These are phyloP conservation scores for Otus sunia DNA, from an alignment of 2,113 vertebrate genomes.

Conservation along the genomic window DNA sequence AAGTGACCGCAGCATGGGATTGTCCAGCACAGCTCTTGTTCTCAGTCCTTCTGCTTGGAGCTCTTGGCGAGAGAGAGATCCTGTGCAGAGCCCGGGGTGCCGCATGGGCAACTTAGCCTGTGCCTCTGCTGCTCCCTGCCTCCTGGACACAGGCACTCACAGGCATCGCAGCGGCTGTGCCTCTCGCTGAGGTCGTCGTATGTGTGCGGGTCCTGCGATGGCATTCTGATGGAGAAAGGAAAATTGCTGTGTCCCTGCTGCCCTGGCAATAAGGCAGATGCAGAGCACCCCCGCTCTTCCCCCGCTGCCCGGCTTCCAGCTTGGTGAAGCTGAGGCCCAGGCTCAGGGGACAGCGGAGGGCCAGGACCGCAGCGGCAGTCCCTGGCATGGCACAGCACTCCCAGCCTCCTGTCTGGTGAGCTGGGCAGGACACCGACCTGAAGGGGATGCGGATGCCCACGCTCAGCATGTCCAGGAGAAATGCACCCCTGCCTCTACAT, in stretches of 20 bases:
- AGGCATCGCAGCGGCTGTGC: background rate
- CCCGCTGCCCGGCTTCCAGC: rapidly evolving
- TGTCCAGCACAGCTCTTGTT: too few relatives aligned
- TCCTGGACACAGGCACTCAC: background rate
- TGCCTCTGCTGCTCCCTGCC: background rate
- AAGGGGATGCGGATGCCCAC: background rate
- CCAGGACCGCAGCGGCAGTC: background rate
- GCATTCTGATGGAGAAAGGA: background rate
- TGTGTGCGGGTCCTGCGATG: rapidly evolving
- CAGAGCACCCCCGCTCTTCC: rapidly evolving
- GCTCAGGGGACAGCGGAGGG: rapidly evolving
- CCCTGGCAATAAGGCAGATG: background rate
- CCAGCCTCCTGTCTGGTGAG: background rate
- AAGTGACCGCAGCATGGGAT: too few relatives aligned
- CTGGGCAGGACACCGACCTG: background rate
- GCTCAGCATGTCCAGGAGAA: background rate
- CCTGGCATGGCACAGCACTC: background rate
- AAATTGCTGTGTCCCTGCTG: too few relatives aligned
- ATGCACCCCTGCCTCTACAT: background rate
- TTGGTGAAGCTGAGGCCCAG: background rate
- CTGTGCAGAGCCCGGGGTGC: rapidly evolving
- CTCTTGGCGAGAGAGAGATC: background rate
- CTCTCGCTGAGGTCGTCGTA: rapidly evolving
- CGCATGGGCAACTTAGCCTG: background rate
- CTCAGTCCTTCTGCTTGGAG: too few relatives aligned